These are phyloP conservation scores for Scomber japonicus DNA, from an alignment of 2,113 vertebrate species.

Conservation along the genomic window DNA sequence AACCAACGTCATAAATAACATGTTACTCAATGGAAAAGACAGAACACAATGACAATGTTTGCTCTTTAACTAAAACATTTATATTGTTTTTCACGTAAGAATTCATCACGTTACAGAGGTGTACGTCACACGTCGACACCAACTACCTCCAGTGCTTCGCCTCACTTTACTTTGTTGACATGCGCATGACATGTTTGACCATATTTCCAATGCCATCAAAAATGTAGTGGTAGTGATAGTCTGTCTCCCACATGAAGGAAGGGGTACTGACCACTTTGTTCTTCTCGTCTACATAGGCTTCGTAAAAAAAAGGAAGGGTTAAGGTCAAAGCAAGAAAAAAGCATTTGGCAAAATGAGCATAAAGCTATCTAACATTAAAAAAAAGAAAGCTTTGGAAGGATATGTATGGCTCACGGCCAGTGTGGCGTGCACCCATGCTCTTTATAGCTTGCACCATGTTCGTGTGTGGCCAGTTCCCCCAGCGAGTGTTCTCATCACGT, in stretches of 20 bases:
- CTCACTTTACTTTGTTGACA: slow-evolving; percentile 74
- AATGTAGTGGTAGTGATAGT: slow-evolving; percentile 84
- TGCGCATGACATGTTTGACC: slow-evolving; percentile 84
- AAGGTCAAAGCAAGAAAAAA: slow-evolving; percentile 57
- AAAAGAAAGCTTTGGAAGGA: slow-evolving; percentile 67
- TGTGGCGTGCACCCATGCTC: slow-evolving; percentile 82
- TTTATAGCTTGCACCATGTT: slow-evolving; percentile 82
- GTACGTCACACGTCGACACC: slow-evolving; percentile 17
- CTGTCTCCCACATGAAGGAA: slow-evolving; percentile 85
- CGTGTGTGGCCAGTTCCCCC: slow-evolving; percentile 82
- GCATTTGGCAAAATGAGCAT: neutral
- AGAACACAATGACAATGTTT: slow-evolving; percentile 17
- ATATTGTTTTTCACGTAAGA: slow-evolving; percentile 44
- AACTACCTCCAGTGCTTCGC: neutral
- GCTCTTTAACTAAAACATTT: slow-evolving; percentile 51
- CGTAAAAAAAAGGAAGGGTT: slow-evolving; percentile 65
- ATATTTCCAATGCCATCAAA: slow-evolving; percentile 85
- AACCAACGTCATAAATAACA: slow-evolving; percentile 13
- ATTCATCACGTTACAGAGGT: slow-evolving; percentile 48
- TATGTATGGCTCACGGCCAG: slow-evolving; percentile 81
- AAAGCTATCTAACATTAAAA: neutral
- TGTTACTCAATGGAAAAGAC: too few relatives aligned
- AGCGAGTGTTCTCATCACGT: slow-evolving; percentile 77
- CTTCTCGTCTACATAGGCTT: slow-evolving; percentile 83
- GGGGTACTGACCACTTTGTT: slow-evolving; percentile 86